These are phyloP conservation scores for Saccostrea echinata DNA, from an alignment of 1,140 invertebrate species.

Conservation along the genomic window DNA sequence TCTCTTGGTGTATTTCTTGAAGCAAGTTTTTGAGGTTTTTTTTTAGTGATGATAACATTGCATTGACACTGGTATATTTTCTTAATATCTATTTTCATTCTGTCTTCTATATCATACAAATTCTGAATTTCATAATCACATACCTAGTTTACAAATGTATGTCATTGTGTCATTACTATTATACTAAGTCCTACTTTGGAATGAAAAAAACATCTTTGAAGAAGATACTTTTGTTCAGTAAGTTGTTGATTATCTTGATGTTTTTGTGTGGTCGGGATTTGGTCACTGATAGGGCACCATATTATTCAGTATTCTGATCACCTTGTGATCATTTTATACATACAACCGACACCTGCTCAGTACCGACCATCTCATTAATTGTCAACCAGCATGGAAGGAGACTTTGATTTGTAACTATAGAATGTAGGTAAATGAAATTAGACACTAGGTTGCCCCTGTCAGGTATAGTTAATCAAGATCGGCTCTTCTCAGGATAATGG, in stretches of 20 bases:
- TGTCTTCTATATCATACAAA: too few relatives aligned
- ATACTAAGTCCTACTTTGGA: neutral
- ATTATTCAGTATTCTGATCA: neutral
- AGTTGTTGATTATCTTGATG: neutral
- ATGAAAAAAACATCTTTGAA: neutral
- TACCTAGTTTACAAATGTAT: too few relatives aligned
- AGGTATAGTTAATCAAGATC: neutral
- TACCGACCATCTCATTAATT: constrained; percentile 3
- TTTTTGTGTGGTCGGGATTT: neutral
- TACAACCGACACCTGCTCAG: constrained; percentile 10
- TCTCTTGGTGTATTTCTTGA: too few relatives aligned
- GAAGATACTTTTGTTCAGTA: neutral
- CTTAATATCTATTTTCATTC: too few relatives aligned
- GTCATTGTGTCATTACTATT: too few relatives aligned
- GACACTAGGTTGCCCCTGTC: neutral
- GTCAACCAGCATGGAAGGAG: neutral
- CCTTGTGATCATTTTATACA: neutral
- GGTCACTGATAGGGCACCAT: neutral
- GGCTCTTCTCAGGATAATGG: neutral
- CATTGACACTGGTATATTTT: too few relatives aligned
- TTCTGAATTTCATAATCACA: too few relatives aligned
- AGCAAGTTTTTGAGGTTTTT: too few relatives aligned
- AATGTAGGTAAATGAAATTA: constrained; percentile 7
- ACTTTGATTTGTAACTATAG: constrained; percentile 20
- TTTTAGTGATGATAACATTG: too few relatives aligned